phyloP scores from a whole-genome alignment of 2,113 vertebrate species.

The Hydrochoerus hydrochaeris region DNA sequence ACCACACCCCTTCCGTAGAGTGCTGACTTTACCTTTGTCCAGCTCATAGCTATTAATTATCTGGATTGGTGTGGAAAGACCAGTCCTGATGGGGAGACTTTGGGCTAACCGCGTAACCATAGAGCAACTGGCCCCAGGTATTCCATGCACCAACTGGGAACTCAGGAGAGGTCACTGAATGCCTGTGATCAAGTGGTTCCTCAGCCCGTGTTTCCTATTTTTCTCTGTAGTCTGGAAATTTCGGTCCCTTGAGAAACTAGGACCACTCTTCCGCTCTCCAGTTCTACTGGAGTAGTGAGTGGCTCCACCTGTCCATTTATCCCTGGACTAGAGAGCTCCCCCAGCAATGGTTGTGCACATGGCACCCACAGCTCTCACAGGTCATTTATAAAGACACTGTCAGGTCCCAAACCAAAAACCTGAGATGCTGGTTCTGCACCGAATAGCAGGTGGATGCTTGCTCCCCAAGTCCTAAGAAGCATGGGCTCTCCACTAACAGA shows the following conservation, averaged over 20 bases:
- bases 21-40: neutral
- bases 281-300: neutral
- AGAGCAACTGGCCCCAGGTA: neutral
- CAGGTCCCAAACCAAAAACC: neutral
- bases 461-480: neutral
- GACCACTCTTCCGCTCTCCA: neutral
- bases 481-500: neutral
- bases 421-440: neutral
- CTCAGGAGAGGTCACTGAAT: neutral
- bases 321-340: neutral
- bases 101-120: neutral
- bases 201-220: neutral
- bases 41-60: accelerated
- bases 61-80: neutral
- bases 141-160: neutral
- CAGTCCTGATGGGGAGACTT: too few species aligned
- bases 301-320: neutral
- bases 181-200: neutral
- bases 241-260: neutral
- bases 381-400: neutral
- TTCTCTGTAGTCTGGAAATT: neutral
- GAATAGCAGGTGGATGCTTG: neutral
- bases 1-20: neutral
- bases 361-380: neutral
- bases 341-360: neutral